Conservation (phyloP, 2,113 vertebrate species). For the Lycocorax pyrrhopterus region DNA sequence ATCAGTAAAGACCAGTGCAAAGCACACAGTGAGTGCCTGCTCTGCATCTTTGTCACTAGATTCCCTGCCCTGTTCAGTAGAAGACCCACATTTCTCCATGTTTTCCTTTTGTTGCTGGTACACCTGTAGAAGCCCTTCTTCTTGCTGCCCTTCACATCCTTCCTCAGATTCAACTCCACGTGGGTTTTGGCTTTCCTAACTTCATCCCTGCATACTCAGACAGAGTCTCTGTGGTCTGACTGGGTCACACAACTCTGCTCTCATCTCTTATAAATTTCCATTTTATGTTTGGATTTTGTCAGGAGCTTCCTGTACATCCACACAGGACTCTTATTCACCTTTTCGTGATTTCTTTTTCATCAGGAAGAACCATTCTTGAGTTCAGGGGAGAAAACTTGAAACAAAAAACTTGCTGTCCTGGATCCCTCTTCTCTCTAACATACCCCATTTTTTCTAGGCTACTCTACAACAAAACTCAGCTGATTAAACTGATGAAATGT, state of each 20-base stretch:
- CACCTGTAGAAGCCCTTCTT: neutral
- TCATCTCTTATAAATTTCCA: neutral
- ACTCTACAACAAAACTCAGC: neutral
- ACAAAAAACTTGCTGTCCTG: neutral
- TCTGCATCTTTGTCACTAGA: neutral
- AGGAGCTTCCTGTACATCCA: neutral
- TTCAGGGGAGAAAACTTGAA: neutral
- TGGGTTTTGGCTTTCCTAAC: neutral
- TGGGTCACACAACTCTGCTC: neutral
- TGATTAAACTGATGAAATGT: neutral
- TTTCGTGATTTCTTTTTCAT: neutral
- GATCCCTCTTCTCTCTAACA: neutral
- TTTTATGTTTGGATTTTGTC: neutral
- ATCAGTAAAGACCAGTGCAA: neutral
- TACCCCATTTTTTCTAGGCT: neutral
- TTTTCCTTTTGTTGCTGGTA: neutral
- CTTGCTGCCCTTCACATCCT: neutral
- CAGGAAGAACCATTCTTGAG: neutral
- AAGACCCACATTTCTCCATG: neutral
- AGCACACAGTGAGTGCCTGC: fast-evolving
- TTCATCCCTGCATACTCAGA: neutral
- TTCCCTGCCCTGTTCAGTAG: fast-evolving
- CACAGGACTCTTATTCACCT: neutral
- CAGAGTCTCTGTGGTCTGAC: neutral
- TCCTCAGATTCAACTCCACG: neutral